phyloP scores from a whole-genome alignment of 2,113 vertebrate genomes.

The Prunella himalayana region DNA sequence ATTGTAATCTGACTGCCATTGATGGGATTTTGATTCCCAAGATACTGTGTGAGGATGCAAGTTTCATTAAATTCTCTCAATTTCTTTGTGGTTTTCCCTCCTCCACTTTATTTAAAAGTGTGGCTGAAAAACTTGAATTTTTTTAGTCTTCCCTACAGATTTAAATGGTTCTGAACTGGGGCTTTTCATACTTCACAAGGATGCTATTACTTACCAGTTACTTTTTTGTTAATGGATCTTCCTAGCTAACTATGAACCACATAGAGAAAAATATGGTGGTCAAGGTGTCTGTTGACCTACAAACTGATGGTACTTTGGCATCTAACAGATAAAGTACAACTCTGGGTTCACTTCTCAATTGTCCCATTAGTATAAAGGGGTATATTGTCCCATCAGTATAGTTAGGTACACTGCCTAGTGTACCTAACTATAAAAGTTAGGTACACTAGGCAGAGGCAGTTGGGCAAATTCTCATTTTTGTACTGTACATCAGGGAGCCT shows the following conservation, averaged over 20 bases:
- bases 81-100: not conserved
- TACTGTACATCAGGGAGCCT: not conserved
- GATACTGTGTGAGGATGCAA: not conserved
- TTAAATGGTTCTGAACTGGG: not conserved
- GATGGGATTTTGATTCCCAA: not conserved
- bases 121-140: not conserved
- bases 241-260: slow-evolving; percentile 16
- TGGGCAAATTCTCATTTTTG: not conserved
- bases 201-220: not conserved
- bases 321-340: not conserved
- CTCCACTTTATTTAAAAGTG: not conserved
- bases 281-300: not conserved
- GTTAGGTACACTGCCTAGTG: too few species aligned
- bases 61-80: not conserved
- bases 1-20: not conserved
- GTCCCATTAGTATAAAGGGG: not conserved
- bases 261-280: slow-evolving; percentile 18
- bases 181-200: not conserved
- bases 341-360: not conserved
- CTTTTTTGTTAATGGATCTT: not conserved
- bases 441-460: not conserved
- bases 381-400: too few species aligned
- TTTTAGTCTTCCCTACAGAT: not conserved
- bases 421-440: not conserved
- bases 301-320: not conserved